Base-by-base conservation (phyloP, 23 tunicate species). In the Styela plicata region DNA sequence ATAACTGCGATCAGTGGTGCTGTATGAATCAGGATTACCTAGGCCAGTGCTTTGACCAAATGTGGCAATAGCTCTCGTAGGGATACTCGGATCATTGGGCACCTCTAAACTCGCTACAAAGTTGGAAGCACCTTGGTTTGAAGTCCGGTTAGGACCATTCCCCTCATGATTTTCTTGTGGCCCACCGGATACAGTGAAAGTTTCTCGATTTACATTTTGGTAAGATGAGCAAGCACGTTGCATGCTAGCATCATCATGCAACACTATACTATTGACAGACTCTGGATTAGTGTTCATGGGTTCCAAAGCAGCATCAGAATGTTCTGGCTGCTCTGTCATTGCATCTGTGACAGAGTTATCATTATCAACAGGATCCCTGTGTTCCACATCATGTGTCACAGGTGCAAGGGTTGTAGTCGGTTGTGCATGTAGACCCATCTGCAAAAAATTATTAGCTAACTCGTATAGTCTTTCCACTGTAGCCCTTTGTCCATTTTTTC, bases 401-500 rank as follows among this genome's bases (percentile, higher is more conserved):
- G 29, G 29, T 7, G 5, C 31, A 24, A 7, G 30, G 20, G 19
- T 18, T 18, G 19, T 18, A 18, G 20, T 18, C 20, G 64, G 64
- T 57, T 18, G 19, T 57, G 64, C 19, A 18, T 18, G 19, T 57
- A 18, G 64, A 18, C 20, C 64, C 64, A 18, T 18, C 64, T 20
- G 64, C 20, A 57, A 18, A 24, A 27, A 66, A 17, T 18, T 66
- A 24, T 66, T 18, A 27, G 29, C 34, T 16, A 26, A 32, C 29
- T 32, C 20, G 34, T 30, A 36, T 13, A 73, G 81, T 16, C 65
- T 53, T 53, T 76, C 64, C 5, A 65, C 24, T 20, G 81, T 76
- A 20, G 81, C 81, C 16, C 7, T 23, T 16, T 26, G 27, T 21
- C 85, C 85, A 82, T 82, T 82, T 71, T 29, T 78, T 36, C 63